Evolutionary conservation across 2,888 invertebrate genomes (phyloP).

Genomic region (Polymixis flavicincta): DNA sequence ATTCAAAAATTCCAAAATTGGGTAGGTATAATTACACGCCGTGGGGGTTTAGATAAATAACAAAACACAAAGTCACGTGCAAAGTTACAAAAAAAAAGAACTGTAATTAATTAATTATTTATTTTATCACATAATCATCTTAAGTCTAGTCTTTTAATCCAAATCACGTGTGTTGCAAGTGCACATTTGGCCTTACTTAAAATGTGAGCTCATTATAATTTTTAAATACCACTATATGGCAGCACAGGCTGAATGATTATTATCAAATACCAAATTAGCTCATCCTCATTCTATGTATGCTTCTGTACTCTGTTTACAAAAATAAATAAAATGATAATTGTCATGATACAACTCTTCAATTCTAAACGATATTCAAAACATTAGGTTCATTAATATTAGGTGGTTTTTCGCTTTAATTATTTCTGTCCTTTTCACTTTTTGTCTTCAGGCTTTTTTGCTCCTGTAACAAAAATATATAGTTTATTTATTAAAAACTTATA

Average conservation of each 20-base stretch:
- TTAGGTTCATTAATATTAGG: neutral
- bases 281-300: neutral
- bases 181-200: too few species aligned
- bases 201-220: neutral
- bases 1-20: neutral
- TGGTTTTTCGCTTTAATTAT: neutral
- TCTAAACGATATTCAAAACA: neutral
- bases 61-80: neutral
- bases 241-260: too few species aligned
- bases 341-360: neutral
- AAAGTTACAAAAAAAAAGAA: neutral
- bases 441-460: conserved; percentile 28
- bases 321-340: too few species aligned
- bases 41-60: neutral
- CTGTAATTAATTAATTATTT: conserved; percentile 7
- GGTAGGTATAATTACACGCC: neutral
- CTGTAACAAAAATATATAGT: conserved; percentile 6
- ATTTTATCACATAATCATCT: conserved; percentile 35
- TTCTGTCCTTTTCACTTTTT: neutral
- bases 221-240: neutral
- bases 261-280: neutral
- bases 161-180: neutral
- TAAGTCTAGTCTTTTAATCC: neutral
- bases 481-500: neutral
- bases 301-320: neutral